Evolutionary conservation across 2,888 invertebrate species (phyloP).

Genomic region (Electrophaes corylata): DNA sequence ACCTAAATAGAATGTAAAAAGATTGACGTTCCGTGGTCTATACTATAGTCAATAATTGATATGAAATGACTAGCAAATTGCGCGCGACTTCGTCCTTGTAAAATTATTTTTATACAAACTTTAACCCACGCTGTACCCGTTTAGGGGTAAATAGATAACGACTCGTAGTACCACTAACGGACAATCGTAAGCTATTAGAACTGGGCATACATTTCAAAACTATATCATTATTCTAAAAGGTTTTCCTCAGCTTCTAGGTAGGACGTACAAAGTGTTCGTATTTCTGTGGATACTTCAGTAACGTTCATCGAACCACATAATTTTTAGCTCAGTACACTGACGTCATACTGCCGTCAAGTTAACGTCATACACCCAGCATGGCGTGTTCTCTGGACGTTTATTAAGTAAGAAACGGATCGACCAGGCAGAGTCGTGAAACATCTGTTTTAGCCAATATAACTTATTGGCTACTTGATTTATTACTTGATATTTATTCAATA

Average conservation of each 20-base stretch:
- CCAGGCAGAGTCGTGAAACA: constrained; percentile 54
- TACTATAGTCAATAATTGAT: no score
- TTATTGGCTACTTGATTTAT: constrained; percentile 33
- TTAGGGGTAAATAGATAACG: no score
- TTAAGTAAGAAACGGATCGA: constrained; percentile 65
- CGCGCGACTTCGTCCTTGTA: no score
- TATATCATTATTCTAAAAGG: background rate
- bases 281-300: background rate
- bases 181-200: no score
- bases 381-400: constrained; percentile 63
- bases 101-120: no score
- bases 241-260: no score
- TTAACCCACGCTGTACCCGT: no score
- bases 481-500: no score
- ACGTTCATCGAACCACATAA: constrained; percentile 44
- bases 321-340: constrained; percentile 58
- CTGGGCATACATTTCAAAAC: background rate
- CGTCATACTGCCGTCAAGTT: constrained; percentile 69
- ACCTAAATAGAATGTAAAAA: no score
- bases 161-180: no score
- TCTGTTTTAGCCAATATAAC: constrained; percentile 44
- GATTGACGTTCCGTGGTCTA: no score
- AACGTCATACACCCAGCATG: constrained; percentile 57
- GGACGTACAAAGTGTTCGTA: background rate
- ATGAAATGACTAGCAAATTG: no score